Evolutionary conservation across 2,888 invertebrate species (phyloP).

Genomic region (Lepidocyrtinus sp.): DNA sequence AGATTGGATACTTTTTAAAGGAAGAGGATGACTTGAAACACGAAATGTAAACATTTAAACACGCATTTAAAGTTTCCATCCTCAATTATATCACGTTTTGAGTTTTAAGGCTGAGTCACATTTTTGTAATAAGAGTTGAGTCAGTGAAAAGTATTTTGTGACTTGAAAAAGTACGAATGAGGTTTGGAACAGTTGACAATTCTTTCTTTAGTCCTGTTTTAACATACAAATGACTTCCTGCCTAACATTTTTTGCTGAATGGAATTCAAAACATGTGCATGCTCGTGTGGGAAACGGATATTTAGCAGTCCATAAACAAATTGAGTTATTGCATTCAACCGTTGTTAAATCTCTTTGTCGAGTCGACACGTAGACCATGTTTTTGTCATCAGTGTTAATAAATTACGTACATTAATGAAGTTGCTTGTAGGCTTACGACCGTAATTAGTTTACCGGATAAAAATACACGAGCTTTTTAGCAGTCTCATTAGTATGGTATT

Average conservation of each 20-base stretch:
- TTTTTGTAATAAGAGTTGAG: too few species aligned
- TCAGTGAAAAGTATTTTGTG: not conserved
- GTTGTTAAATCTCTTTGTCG: not conserved
- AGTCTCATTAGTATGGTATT: too few species aligned
- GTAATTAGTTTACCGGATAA: too few species aligned
- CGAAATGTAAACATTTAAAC: constrained; percentile 9
- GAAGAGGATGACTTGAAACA: not conserved
- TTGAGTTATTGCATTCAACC: not conserved
- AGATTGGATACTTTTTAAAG: not conserved
- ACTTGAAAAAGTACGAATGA: not conserved
- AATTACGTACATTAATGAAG: too few species aligned
- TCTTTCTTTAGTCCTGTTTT: not conserved
- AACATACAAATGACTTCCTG: constrained; percentile 18
- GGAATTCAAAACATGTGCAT: constrained; percentile 18
- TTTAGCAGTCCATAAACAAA: constrained; percentile 16
- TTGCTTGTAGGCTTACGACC: too few species aligned
- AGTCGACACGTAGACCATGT: not conserved
- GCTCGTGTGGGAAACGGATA: not conserved
- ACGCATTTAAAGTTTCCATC: too few species aligned
- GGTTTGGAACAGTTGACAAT: not conserved
- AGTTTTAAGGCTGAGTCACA: not conserved
- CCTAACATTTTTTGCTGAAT: not conserved
- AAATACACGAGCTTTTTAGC: too few species aligned
- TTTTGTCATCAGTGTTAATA: not conserved
- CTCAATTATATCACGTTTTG: not conserved